Conservation (phyloP, 2,888 invertebrate species). For the Drosophila nr. perissopoda region DNA sequence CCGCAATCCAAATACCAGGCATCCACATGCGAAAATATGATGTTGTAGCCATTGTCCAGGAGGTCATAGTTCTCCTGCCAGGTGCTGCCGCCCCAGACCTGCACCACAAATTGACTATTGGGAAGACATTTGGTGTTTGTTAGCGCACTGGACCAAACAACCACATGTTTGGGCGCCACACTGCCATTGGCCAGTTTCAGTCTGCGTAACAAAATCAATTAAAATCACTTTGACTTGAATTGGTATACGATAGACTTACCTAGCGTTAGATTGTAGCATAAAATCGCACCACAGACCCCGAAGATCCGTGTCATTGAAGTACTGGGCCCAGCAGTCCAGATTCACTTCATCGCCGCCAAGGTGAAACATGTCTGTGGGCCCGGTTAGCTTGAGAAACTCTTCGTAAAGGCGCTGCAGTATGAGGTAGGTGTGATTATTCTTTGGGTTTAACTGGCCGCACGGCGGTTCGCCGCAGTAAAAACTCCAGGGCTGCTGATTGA, state of each 20-base stretch:
- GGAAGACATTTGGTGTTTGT: conserved; percentile 90
- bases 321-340: conserved; percentile 91
- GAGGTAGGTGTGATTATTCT: conserved; percentile 91
- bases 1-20: conserved; percentile 96
- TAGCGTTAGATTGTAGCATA: conserved; percentile 88
- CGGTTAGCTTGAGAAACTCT: conserved; percentile 90
- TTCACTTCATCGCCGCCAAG: conserved; percentile 90
- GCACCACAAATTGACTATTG: conserved; percentile 88
- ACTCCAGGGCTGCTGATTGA: conserved; percentile 93
- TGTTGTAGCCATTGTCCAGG: conserved; percentile 90
- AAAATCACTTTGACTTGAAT: no score
- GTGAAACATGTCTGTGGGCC: conserved; percentile 92
- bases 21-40: conserved; percentile 93
- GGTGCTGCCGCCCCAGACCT: conserved; percentile 92
- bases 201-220: conserved; percentile 44
- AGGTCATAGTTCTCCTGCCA: conserved; percentile 93
- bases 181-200: conserved; percentile 84
- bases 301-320: conserved; percentile 91
- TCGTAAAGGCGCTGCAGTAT: conserved; percentile 90
- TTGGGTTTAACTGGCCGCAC: conserved; percentile 93
- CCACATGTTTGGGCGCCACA: conserved; percentile 84
- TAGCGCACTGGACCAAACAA: conserved; percentile 92
- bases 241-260: conserved; percentile 63
- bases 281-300: conserved; percentile 93
- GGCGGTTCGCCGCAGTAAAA: conserved; percentile 94